Evolutionary conservation across 1,140 invertebrate genomes (phyloP), one percentile per base, ranked within the genome.

Genomic region (Eriosoma lanigerum): DNA sequence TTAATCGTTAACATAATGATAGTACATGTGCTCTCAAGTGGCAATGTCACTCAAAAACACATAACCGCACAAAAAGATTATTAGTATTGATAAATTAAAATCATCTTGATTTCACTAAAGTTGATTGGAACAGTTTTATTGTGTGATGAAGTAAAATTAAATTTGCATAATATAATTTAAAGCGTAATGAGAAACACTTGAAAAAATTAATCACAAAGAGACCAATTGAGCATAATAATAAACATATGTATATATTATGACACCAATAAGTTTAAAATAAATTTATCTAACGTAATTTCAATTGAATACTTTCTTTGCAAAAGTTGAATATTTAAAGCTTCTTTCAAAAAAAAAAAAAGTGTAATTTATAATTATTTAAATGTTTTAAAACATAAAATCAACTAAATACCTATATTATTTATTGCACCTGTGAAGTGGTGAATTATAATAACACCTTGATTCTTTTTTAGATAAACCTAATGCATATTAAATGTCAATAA

Each of bases 1-100:
- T 60, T 29, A 17, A 60, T 60, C 12, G 24, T 60, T 60, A 60
- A 60, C 58, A 60, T 13, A 26, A 60, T 60, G 15, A 60, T 58
- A 12, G 10, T 58, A 10, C 26, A 15, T 1, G 58, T 24, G 58
- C 15, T 60, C 26, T 60, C 5, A 29, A 58, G n/a, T n/a, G n/a
- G n/a, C n/a, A 15, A 60, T 29, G 58, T 1, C 15, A 17, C 58
- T 60, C 58, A 60, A 60, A 60, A 29, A 13, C 24, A 29, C 13
- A 17, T 29, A 60, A n/a, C n/a, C 58, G 8, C 13, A 48, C 13
- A 48, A 48, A 15, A 4, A 38, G 3, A 38, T 4, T 38, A 38
- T 38, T 38, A 4, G 32, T 38, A 38, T 38, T 4, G 8, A 3
- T 3, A 3, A 38, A 38, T 8, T 38, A 38, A 38, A 38, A 38